Conservation (phyloP, 2,888 invertebrate genomes). For the Scaptomyza reducta region DNA sequence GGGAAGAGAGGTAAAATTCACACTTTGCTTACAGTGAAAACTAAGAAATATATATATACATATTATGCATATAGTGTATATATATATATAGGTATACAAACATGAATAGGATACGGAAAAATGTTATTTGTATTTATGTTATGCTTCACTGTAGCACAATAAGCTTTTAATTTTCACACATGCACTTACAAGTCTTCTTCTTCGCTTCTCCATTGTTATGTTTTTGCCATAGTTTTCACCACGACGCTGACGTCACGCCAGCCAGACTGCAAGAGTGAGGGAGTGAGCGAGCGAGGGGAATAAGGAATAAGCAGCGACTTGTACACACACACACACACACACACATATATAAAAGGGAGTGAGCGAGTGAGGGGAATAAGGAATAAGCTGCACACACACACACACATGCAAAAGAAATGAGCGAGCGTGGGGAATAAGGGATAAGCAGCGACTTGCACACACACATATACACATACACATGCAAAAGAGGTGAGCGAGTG, state of each 20-base stretch:
- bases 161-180: neutral
- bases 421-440: neutral
- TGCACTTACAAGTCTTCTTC: conserved; percentile 25
- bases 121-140: too few relatives aligned
- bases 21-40: too few relatives aligned
- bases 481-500: too few relatives aligned
- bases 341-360: too few relatives aligned
- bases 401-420: too few relatives aligned
- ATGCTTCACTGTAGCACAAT: conserved; percentile 18
- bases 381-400: too few relatives aligned
- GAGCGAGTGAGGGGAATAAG: too few relatives aligned
- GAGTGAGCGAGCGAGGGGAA: neutral
- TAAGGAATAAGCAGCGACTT: conserved; percentile 14
- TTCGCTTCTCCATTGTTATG: neutral
- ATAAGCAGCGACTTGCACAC: conserved; percentile 22
- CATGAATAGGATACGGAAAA: too few relatives aligned
- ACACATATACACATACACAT: too few relatives aligned
- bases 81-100: too few relatives aligned
- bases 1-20: neutral
- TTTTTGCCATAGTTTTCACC: conserved; percentile 27
- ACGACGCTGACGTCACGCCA: conserved; percentile 46
- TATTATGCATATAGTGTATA: too few relatives aligned
- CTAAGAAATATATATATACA: neutral
- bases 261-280: neutral
- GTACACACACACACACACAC: neutral